Conservation (phyloP, 2,888 invertebrate genomes). For the Hydrotaea cyrtoneurina region DNA sequence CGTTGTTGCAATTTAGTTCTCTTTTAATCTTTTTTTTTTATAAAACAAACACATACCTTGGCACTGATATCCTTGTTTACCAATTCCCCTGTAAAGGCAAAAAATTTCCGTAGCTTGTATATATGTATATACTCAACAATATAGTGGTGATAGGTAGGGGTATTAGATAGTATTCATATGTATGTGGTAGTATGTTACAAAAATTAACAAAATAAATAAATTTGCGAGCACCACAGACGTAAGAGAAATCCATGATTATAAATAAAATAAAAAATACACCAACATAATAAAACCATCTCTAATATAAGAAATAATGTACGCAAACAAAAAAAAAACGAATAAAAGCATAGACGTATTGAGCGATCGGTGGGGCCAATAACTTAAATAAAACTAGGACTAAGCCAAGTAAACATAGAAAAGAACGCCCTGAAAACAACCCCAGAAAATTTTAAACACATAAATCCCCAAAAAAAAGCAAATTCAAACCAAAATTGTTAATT, state of each 20-base stretch:
- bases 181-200: conserved; percentile 55
- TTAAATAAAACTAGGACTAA: conserved; percentile 53
- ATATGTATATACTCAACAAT: conserved; percentile 69
- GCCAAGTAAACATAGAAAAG: background rate
- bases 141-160: conserved; percentile 16
- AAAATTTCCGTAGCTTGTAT: conserved; percentile 81
- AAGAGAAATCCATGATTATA: conserved; percentile 43
- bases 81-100: conserved; percentile 92
- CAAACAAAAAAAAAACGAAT: conserved; percentile 50
- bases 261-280: conserved; percentile 42
- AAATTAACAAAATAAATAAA: conserved; percentile 46
- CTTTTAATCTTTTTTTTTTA: conserved; percentile 50
- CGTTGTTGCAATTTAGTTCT: conserved; percentile 47
- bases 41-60: conserved; percentile 87
- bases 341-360: conserved; percentile 46
- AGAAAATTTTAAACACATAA: conserved; percentile 41
- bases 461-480: conserved; percentile 56
- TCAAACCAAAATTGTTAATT: conserved; percentile 72
- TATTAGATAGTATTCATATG: conserved; percentile 42
- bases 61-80: conserved; percentile 98
- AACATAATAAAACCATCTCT: conserved; percentile 33
- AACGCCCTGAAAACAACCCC: conserved; percentile 37
- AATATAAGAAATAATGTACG: conserved; percentile 25
- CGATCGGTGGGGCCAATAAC: conserved; percentile 34
- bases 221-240: conserved; percentile 55